A percentile compares a stretch with the other conserved stretches of the same genome.
Evolutionary conservation across 2,113 vertebrate species (phyloP).

Genomic region (Ceuthmochares aereus): DNA sequence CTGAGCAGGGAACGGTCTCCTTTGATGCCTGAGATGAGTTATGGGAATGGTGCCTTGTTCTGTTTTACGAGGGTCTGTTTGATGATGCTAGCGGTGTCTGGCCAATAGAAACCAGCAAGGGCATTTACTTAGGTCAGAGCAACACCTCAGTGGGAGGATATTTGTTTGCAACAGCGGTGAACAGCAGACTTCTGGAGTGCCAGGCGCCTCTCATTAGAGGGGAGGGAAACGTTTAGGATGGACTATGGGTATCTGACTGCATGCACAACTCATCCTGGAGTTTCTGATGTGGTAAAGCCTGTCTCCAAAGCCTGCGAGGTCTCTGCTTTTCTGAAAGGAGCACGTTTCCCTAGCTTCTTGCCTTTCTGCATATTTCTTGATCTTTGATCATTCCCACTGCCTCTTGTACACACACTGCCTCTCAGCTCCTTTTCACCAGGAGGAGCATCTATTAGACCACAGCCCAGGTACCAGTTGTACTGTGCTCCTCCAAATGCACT

Average conservation of each 20-base stretch:
- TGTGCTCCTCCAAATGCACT: not conserved
- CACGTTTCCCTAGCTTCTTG: not conserved
- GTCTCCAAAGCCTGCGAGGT: not conserved
- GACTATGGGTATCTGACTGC: not conserved
- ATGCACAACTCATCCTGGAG: not conserved
- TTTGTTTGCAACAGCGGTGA: not conserved
- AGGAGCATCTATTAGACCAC: not conserved
- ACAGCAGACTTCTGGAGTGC: not conserved
- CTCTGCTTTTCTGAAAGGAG: not conserved
- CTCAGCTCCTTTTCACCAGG: not conserved
- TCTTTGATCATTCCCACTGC: not conserved
- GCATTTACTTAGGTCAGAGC: not conserved
- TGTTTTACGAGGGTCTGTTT: not conserved
- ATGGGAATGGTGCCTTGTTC: not conserved
- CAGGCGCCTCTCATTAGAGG: not conserved
- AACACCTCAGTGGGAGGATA: not conserved
- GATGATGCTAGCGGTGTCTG: not conserved
- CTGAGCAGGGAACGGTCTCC: not conserved
- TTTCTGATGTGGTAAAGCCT: not conserved
- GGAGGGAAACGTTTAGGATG: not conserved
- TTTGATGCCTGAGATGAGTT: constrained; percentile 42
- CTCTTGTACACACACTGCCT: not conserved
- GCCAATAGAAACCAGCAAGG: not conserved
- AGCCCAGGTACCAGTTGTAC: not conserved
- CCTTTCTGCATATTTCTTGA: not conserved